These are phyloP conservation scores for Heliconius ismenius DNA, from an alignment of 2,888 invertebrate genomes.

Conservation along the genomic window DNA sequence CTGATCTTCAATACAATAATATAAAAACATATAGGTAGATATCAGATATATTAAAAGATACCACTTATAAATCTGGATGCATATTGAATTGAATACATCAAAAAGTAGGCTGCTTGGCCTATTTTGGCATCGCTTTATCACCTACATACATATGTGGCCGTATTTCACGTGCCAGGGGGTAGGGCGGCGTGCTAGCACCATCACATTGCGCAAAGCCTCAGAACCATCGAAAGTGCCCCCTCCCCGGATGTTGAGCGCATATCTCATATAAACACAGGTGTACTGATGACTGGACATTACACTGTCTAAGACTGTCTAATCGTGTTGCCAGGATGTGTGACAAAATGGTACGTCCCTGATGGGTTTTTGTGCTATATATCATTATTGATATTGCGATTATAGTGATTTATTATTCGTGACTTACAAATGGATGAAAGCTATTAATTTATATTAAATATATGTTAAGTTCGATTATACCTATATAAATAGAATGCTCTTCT, in stretches of 20 bases:
- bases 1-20: no score
- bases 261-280: constrained; percentile 80
- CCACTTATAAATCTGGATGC: background rate
- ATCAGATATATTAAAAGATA: background rate
- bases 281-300: constrained; percentile 74
- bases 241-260: constrained; percentile 75
- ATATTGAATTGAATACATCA: background rate
- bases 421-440: constrained; percentile 3
- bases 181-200: constrained; percentile 70
- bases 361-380: constrained; percentile 47
- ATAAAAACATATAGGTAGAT: no score
- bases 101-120: constrained; percentile 4
- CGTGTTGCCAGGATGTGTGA: constrained; percentile 73
- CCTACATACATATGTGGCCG: constrained; percentile 9
- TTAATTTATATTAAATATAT: background rate
- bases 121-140: constrained; percentile 35
- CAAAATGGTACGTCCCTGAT: constrained; percentile 73
- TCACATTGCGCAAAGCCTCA: constrained; percentile 71
- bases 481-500: background rate
- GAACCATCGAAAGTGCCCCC: constrained; percentile 81
- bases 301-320: constrained; percentile 66
- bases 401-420: background rate
- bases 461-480: background rate
- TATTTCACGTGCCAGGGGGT: constrained; percentile 49
- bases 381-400: constrained; percentile 50